A percentile compares a stretch with the other conserved stretches of the same genome.
phyloP scores from a whole-genome alignment of 92 coral and sea anemone genomes.

The Bergia puertoricense region DNA sequence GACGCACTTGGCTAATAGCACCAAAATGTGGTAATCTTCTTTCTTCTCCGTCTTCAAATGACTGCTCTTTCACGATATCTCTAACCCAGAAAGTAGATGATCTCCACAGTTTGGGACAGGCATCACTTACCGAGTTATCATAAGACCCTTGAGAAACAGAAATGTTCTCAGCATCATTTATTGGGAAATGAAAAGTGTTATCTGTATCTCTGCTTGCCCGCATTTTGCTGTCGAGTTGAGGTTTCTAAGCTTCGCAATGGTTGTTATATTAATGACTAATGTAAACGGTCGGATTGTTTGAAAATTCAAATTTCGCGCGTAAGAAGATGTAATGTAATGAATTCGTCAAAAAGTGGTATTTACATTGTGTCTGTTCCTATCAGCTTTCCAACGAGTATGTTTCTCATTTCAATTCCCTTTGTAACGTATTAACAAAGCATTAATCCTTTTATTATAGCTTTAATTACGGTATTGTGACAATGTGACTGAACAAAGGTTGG shows the following conservation, averaged over 20 bases:
- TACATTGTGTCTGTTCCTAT: background rate
- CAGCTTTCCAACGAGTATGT: background rate
- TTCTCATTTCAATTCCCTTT: conserved; percentile 4
- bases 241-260: background rate
- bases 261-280: background rate
- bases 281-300: conserved; percentile 26
- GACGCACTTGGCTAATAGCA: background rate
- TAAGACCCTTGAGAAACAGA: background rate
- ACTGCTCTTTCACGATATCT: conserved; percentile 11
- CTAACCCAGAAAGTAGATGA: conserved; percentile 27
- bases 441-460: background rate
- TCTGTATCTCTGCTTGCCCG: background rate
- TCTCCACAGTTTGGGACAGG: conserved; percentile 3
- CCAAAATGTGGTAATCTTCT: background rate
- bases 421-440: background rate
- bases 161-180: background rate
- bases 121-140: background rate
- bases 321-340: conserved; percentile 19
- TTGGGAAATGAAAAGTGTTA: background rate
- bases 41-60: background rate
- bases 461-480: background rate
- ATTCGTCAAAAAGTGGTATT: background rate
- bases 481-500: background rate
- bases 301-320: conserved; percentile 22
- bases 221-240: background rate